Percentiles rank a stretch among this genome's conserved stretches.
These are phyloP conservation scores for Cynopterus sphinx DNA, from an alignment of 2,797 vertebrate genomes.

Conservation along the genomic window DNA sequence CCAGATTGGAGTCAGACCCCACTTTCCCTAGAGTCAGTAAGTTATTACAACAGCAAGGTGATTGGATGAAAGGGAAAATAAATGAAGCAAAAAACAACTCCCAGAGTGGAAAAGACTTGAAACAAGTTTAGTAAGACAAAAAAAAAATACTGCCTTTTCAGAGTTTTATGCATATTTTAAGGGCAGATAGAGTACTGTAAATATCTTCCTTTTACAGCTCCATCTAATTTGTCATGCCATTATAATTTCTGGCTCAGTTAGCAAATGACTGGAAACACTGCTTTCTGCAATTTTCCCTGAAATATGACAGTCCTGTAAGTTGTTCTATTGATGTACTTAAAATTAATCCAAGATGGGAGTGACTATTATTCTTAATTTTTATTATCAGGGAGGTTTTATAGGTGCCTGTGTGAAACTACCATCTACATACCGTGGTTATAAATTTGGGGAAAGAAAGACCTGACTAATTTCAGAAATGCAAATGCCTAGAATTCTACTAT, in stretches of 20 bases:
- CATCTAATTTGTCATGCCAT: constrained; percentile 32
- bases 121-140: background rate
- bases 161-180: background rate
- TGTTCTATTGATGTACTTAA: constrained; percentile 40
- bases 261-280: constrained; percentile 14
- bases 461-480: background rate
- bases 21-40: background rate
- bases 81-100: background rate
- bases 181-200: background rate
- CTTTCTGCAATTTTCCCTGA: constrained; percentile 42
- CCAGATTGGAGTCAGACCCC: background rate
- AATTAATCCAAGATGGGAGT: background rate
- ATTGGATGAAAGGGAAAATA: background rate
- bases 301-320: constrained; percentile 11
- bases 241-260: constrained; percentile 38
- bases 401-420: background rate
- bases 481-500: background rate
- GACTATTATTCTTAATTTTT: constrained; percentile 31
- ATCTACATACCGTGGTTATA: background rate
- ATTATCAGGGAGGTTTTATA: background rate
- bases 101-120: background rate
- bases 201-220: background rate
- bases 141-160: background rate
- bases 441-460: background rate
- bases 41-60: background rate